phyloP scores from a whole-genome alignment of 1,140 invertebrate species.

The Ceratina australensis region DNA sequence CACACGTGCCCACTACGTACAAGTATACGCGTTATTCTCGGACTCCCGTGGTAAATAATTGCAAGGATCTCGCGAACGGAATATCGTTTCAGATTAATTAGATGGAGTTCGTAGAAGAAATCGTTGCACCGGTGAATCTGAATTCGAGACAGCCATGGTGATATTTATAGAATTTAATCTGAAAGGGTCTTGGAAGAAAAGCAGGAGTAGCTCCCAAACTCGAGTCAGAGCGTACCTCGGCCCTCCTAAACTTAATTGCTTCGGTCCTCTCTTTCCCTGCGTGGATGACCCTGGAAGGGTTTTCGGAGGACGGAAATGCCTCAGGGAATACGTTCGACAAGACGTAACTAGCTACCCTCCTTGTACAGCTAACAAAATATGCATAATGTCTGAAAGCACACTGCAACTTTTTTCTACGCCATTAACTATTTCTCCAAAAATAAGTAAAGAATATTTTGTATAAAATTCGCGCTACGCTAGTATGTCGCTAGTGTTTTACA shows the following conservation, averaged over 20 bases:
- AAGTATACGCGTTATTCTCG: neutral
- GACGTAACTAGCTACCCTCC: slow-evolving; percentile 43
- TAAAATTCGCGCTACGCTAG: neutral
- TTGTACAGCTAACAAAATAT: slow-evolving; percentile 5
- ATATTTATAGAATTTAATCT: slow-evolving; percentile 49
- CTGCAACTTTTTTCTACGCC: neutral
- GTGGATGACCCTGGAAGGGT: slow-evolving; percentile 51
- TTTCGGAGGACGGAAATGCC: slow-evolving; percentile 49
- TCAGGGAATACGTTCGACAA: slow-evolving; percentile 51
- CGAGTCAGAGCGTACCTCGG: slow-evolving; percentile 25
- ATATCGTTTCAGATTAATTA: slow-evolving; percentile 4
- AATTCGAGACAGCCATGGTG: slow-evolving; percentile 1
- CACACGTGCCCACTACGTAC: no score
- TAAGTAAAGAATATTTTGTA: neutral
- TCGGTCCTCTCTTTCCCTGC: slow-evolving; percentile 35
- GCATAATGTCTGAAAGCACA: neutral
- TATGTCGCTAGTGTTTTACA: neutral
- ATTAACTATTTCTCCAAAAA: neutral
- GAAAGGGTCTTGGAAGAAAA: slow-evolving; percentile 33
- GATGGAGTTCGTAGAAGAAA: neutral
- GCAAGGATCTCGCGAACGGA: neutral
- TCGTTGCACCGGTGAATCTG: neutral
- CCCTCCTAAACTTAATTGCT: slow-evolving; percentile 60
- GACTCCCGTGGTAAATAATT: neutral
- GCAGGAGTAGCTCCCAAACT: slow-evolving; percentile 32